Evolutionary conservation across 1,140 invertebrate genomes (phyloP).

Genomic region (Megathymus violae): DNA sequence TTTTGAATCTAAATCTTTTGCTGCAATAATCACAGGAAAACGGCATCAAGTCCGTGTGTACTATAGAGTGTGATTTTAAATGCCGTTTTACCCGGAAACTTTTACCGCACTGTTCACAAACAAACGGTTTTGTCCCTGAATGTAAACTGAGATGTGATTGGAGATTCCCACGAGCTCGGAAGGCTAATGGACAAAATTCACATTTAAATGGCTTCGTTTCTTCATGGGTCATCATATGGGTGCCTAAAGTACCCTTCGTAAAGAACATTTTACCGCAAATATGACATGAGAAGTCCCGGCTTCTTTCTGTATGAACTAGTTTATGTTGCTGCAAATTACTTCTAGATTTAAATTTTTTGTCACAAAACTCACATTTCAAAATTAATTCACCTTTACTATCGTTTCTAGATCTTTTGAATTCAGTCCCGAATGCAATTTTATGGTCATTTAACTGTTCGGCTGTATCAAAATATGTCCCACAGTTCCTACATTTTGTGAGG

Average conservation of each 20-base stretch:
- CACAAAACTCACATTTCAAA: slow-evolving; percentile 67
- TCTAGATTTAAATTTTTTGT: slow-evolving; percentile 70
- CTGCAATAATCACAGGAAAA: slow-evolving; percentile 90
- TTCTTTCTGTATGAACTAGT: slow-evolving; percentile 65
- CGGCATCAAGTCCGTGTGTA: slow-evolving; percentile 95
- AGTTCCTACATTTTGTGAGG: slow-evolving; percentile 60
- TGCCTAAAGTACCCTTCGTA: slow-evolving; percentile 72
- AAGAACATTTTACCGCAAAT: slow-evolving; percentile 79
- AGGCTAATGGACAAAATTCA: slow-evolving; percentile 67
- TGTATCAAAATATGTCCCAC: slow-evolving; percentile 60
- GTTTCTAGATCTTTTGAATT: slow-evolving; percentile 38
- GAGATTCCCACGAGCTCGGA: slow-evolving; percentile 66
- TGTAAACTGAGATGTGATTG: slow-evolving; percentile 86
- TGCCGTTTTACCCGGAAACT: slow-evolving; percentile 86
- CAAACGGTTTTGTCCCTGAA: slow-evolving; percentile 89
- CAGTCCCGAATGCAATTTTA: slow-evolving; percentile 45
- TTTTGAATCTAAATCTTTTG: slow-evolving; percentile 89
- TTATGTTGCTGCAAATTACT: slow-evolving; percentile 70
- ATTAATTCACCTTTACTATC: slow-evolving; percentile 51
- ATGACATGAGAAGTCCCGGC: slow-evolving; percentile 70
- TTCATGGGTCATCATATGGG: slow-evolving; percentile 70
- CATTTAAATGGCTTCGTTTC: slow-evolving; percentile 71
- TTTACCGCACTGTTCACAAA: slow-evolving; percentile 90
- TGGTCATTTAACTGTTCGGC: slow-evolving; percentile 64
- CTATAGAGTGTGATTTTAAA: slow-evolving; percentile 78